A percentile compares a stretch with the other conserved stretches of the same genome.
Conservation (phyloP, 1,140 invertebrate genomes). For the Tetragnatha versicolor region DNA sequence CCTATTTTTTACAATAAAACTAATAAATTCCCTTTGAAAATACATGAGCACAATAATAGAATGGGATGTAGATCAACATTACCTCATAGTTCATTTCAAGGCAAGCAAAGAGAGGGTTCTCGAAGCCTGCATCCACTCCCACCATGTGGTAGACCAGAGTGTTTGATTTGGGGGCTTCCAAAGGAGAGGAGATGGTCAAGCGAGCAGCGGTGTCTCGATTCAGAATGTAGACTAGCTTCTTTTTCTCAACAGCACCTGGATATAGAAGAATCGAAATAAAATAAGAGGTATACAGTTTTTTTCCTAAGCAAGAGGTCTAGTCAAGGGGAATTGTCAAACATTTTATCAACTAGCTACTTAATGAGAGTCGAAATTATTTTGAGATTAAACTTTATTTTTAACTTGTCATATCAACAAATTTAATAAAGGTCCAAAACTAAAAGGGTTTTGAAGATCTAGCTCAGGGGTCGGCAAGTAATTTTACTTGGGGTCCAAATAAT, state of each 20-base stretch:
- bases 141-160: slow-evolving; percentile 98
- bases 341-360: too few species aligned
- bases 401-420: too few species aligned
- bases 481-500: too few species aligned
- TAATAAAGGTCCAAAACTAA: too few species aligned
- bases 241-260: slow-evolving; percentile 92
- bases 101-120: slow-evolving; percentile 99
- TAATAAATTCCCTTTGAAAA: too few species aligned
- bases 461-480: too few species aligned
- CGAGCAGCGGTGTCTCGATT: slow-evolving; percentile 97
- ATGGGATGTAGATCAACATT: slow-evolving; percentile 42
- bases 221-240: slow-evolving; percentile 98
- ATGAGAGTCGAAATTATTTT: too few species aligned
- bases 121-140: slow-evolving; percentile 98
- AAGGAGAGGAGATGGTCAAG: slow-evolving; percentile 96
- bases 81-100: slow-evolving; percentile 99
- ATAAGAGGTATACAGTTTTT: neutral
- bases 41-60: neutral
- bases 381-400: too few species aligned
- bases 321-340: too few species aligned
- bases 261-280: neutral
- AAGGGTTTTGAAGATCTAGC: too few species aligned
- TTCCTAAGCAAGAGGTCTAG: too few species aligned
- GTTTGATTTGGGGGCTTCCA: slow-evolving; percentile 99
- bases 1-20: neutral